Conservation (phyloP, 1,140 invertebrate species). For the Drosophila funebris region DNA sequence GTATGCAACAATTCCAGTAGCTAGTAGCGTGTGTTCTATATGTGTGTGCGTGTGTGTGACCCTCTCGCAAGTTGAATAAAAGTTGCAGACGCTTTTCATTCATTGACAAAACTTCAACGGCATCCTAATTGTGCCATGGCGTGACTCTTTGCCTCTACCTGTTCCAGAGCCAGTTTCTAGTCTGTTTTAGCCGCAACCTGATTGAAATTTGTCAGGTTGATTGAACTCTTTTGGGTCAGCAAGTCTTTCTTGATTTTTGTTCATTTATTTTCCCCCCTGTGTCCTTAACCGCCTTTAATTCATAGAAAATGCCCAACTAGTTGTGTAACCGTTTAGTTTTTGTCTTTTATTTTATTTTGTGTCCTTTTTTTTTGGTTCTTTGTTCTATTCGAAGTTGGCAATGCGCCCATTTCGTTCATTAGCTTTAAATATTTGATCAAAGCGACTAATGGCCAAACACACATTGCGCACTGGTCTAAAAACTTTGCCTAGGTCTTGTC, state of each 20-base stretch:
- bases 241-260: slow-evolving; percentile 11
- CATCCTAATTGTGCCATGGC: slow-evolving; percentile 73
- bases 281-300: slow-evolving; percentile 38
- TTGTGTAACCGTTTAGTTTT: slow-evolving; percentile 36
- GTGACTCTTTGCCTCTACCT: slow-evolving; percentile 41
- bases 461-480: slow-evolving; percentile 9
- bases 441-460: slow-evolving; percentile 59
- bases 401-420: slow-evolving; percentile 63
- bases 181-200: slow-evolving; percentile 59
- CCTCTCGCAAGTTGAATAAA: slow-evolving; percentile 70
- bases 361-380: slow-evolving; percentile 5
- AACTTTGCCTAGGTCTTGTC: slow-evolving; percentile 7
- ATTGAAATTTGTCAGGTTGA: slow-evolving; percentile 74
- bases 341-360: slow-evolving; percentile 4
- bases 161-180: slow-evolving; percentile 6
- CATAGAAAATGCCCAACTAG: slow-evolving; percentile 53
- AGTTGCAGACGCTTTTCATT: slow-evolving; percentile 74
- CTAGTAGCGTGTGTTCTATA: too few species aligned
- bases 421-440: slow-evolving; percentile 77
- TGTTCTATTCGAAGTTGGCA: slow-evolving; percentile 41
- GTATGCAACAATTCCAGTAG: too few species aligned
- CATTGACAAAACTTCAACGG: slow-evolving; percentile 73
- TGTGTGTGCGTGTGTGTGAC: slow-evolving; percentile 11
- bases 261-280: too few species aligned
- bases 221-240: slow-evolving; percentile 58